A percentile compares a stretch with the other conserved stretches of the same genome.
Conservation (phyloP, 2,888 invertebrate genomes). For the Embidobia sp. region DNA sequence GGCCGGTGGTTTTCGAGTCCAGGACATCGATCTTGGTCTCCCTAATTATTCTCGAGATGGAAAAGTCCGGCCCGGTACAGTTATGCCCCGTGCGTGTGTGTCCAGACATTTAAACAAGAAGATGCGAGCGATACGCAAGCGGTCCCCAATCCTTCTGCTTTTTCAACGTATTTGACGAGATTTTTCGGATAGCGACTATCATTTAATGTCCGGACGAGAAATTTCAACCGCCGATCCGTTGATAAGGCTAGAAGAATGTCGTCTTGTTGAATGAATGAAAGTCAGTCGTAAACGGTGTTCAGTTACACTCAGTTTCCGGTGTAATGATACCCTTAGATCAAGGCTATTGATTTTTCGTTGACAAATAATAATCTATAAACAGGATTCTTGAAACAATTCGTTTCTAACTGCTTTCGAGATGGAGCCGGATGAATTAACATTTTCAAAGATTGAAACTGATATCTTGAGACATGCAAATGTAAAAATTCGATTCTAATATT, state of each 20-base stretch:
- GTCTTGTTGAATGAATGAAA: constrained; percentile 7
- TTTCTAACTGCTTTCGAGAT: too few relatives aligned
- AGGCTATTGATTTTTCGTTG: too few relatives aligned
- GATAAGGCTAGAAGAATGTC: constrained; percentile 33
- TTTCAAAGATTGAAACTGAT: too few relatives aligned
- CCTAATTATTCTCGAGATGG: constrained; percentile 78
- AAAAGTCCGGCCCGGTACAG: constrained; percentile 56
- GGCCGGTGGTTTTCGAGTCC: constrained; percentile 73
- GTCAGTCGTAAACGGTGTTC: too few relatives aligned
- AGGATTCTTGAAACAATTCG: too few relatives aligned
- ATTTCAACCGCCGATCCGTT: constrained; percentile 27
- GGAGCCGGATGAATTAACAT: too few relatives aligned
- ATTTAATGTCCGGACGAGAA: constrained; percentile 44
- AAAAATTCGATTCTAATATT: too few relatives aligned
- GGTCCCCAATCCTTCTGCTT: constrained; percentile 18
- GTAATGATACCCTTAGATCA: too few relatives aligned
- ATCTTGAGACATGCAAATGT: too few relatives aligned
- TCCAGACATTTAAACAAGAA: constrained; percentile 41
- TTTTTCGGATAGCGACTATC: constrained; percentile 46
- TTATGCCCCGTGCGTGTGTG: constrained; percentile 31
- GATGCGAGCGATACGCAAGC: constrained; percentile 44
- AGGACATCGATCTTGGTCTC: constrained; percentile 80
- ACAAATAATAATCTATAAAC: too few relatives aligned
- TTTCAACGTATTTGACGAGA: constrained; percentile 45
- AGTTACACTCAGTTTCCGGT: constrained; percentile 9